Conservation (phyloP, 35 echinoderm and acorn worm species). For the Anneissia japonica region DNA sequence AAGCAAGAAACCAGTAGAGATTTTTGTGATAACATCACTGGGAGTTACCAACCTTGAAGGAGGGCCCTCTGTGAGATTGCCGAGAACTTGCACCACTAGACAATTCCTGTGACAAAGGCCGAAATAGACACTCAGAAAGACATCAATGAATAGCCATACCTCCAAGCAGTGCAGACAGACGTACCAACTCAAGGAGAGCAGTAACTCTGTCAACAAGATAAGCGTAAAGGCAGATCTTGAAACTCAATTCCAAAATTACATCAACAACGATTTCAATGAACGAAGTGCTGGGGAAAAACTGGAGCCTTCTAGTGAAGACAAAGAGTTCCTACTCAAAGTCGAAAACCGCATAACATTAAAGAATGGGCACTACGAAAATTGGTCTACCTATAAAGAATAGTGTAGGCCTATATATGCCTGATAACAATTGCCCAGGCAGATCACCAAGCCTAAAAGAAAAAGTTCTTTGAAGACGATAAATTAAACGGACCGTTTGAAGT, state of each 20-base stretch:
- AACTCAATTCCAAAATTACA: neutral
- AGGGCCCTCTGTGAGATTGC: neutral
- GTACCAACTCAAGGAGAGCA: too few relatives aligned
- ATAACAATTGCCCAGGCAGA: neutral
- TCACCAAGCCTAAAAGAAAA: neutral
- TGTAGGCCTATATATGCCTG: neutral
- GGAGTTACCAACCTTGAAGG: conserved; percentile 16
- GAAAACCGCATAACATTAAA: neutral
- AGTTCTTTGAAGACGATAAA: neutral
- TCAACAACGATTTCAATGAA: neutral
- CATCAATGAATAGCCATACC: conserved; percentile 28
- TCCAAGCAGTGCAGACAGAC: neutral
- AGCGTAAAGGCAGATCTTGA: neutral
- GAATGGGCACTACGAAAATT: neutral
- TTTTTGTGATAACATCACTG: neutral
- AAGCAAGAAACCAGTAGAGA: neutral
- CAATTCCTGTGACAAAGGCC: conserved; percentile 42
- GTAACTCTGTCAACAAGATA: neutral
- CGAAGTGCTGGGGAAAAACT: neutral
- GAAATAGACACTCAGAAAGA: conserved; percentile 26
- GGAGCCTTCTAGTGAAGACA: neutral
- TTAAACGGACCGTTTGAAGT: too few relatives aligned
- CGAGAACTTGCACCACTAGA: neutral
- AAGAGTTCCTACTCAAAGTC: neutral
- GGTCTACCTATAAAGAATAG: neutral